A percentile compares a stretch with the other conserved stretches of the same genome.
These are phyloP conservation scores for Amorpha juglandis DNA, from an alignment of 2,888 invertebrate species.

Conservation along the genomic window DNA sequence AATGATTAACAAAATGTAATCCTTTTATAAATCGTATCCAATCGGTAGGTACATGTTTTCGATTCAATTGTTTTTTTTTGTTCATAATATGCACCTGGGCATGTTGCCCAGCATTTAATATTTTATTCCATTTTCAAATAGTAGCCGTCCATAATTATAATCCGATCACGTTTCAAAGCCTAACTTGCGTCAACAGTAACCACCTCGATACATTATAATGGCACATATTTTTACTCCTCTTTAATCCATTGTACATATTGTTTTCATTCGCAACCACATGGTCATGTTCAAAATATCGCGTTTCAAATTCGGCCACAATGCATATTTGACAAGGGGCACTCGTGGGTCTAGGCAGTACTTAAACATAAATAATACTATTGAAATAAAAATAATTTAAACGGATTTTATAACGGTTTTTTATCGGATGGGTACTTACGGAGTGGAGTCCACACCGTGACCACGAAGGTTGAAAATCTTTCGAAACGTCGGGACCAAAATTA, in stretches of 20 bases:
- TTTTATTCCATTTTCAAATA: conserved; percentile 30
- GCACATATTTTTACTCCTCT: conserved; percentile 33
- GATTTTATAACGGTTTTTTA: too few species aligned
- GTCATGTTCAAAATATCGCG: not conserved
- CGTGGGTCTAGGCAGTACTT: conserved; percentile 16
- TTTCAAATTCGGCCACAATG: not conserved
- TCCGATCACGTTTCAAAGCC: conserved; percentile 48
- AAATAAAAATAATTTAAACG: too few species aligned
- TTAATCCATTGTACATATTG: conserved; percentile 30
- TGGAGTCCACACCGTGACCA: too few species aligned
- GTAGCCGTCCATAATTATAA: conserved; percentile 36
- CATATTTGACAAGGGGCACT: not conserved
- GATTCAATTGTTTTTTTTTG: too few species aligned
- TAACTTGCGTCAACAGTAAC: conserved; percentile 49
- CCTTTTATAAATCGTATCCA: too few species aligned
- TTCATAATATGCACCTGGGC: too few species aligned
- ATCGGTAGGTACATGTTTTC: too few species aligned
- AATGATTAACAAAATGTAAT: too few species aligned
- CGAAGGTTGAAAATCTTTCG: too few species aligned
- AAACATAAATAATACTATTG: conserved; percentile 26
- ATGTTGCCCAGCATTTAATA: not conserved
- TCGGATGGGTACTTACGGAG: too few species aligned
- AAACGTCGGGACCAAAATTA: too few species aligned
- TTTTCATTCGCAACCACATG: conserved; percentile 18
- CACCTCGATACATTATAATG: conserved; percentile 37